phyloP scores from a whole-genome alignment of 2,797 vertebrate species.

The Rhynchotus rufescens region DNA sequence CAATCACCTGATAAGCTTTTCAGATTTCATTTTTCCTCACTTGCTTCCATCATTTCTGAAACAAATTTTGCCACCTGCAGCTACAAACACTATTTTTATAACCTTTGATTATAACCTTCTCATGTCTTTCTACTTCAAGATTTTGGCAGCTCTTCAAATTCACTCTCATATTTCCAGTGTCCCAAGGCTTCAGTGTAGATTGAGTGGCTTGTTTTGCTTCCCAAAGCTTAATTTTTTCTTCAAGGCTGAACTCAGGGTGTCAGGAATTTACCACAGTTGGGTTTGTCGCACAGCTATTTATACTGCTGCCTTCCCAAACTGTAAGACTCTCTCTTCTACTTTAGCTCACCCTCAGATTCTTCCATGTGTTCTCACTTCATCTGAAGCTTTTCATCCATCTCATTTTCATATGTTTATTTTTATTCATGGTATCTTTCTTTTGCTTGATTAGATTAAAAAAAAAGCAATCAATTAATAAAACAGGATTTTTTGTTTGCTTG shows the following conservation, averaged over 20 bases:
- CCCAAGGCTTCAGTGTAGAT: background rate
- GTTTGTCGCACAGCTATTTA: background rate
- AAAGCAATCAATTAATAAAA: background rate
- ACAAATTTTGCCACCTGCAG: background rate
- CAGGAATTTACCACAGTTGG: background rate
- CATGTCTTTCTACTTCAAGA: background rate
- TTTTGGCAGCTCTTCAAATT: background rate
- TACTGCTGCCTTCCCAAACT: background rate
- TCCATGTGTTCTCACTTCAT: background rate
- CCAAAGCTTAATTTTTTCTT: background rate
- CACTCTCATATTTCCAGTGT: background rate
- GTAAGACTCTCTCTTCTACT: background rate
- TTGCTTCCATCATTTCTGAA: background rate
- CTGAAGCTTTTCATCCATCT: background rate
- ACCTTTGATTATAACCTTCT: background rate
- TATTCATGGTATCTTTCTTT: background rate
- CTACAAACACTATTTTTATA: background rate
- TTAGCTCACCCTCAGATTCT: background rate
- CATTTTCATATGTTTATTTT: background rate
- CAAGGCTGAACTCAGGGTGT: background rate
- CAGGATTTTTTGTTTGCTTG: background rate
- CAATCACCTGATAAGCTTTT: background rate
- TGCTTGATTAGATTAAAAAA: background rate
- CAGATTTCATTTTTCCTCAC: background rate
- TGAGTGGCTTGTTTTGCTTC: background rate